Percentiles rank a stretch among this genome's conserved stretches.
Conservation (phyloP, 2,113 vertebrate genomes). For the Siniperca chuatsi region DNA sequence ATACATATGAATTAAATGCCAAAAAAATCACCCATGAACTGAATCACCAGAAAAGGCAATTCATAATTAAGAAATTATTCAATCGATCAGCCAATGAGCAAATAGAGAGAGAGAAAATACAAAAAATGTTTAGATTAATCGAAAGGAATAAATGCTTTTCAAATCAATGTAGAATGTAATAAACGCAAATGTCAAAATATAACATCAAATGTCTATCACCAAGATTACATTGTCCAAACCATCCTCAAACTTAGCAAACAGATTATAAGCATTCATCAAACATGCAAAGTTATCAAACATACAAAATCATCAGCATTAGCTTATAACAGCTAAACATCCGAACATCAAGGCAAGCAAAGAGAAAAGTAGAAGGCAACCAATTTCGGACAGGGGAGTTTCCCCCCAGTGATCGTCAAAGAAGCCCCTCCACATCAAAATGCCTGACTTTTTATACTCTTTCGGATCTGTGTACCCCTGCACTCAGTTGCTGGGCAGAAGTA, state of each 20-base stretch:
- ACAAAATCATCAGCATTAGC: not conserved
- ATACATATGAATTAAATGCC: not conserved
- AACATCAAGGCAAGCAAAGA: not conserved
- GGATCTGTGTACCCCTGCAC: not conserved
- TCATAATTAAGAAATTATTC: not conserved
- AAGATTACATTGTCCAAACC: not conserved
- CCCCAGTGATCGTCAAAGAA: not conserved
- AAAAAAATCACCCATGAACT: not conserved
- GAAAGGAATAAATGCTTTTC: not conserved
- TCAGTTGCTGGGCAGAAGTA: not conserved
- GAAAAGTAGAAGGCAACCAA: not conserved
- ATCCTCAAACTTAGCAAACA: not conserved
- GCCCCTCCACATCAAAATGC: not conserved
- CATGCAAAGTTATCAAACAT: not conserved
- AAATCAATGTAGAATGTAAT: not conserved
- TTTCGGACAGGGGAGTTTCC: not conserved
- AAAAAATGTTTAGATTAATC: too few species aligned
- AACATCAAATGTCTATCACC: not conserved
- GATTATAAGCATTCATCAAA: not conserved
- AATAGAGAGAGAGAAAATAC: too few species aligned
- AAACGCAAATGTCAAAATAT: not conserved
- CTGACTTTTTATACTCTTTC: not conserved
- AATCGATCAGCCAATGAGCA: too few species aligned
- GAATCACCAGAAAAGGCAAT: not conserved
- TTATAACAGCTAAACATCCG: not conserved